Evolutionary conservation across 2,888 invertebrate species (phyloP).

Genomic region (Standfussiana lucernea): DNA sequence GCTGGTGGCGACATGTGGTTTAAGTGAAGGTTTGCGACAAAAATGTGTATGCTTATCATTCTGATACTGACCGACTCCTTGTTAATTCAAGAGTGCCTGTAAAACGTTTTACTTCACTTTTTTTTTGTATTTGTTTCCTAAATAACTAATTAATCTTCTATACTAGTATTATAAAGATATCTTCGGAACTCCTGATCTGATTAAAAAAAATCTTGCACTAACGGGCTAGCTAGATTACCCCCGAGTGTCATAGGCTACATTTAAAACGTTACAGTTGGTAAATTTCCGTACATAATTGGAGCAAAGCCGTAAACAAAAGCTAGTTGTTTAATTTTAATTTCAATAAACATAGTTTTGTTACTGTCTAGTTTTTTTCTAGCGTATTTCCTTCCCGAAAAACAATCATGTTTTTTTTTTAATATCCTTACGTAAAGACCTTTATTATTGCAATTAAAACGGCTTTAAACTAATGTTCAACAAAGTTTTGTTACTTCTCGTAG

Average conservation of each 20-base stretch:
- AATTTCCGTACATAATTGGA: too few species aligned
- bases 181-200: too few species aligned
- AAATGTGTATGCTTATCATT: background rate
- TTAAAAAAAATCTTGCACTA: too few species aligned
- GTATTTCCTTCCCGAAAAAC: background rate
- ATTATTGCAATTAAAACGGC: background rate
- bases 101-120: background rate
- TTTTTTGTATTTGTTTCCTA: background rate
- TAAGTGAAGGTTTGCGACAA: background rate
- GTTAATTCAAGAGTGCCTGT: background rate
- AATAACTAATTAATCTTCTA: too few species aligned
- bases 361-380: background rate
- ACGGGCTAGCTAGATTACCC: too few species aligned
- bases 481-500: slow-evolving; percentile 7
- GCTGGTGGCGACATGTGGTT: background rate
- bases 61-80: background rate
- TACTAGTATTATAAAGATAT: too few species aligned
- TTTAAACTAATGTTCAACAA: background rate
- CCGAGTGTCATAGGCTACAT: too few species aligned
- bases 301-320: too few species aligned
- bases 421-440: background rate
- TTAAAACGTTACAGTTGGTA: too few species aligned
- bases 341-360: background rate
- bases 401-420: background rate
- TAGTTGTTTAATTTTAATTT: background rate